A percentile compares a stretch with the other conserved stretches of the same genome.
Evolutionary conservation across 2,888 invertebrate genomes (phyloP).

Genomic region (Oscheius sp.): DNA sequence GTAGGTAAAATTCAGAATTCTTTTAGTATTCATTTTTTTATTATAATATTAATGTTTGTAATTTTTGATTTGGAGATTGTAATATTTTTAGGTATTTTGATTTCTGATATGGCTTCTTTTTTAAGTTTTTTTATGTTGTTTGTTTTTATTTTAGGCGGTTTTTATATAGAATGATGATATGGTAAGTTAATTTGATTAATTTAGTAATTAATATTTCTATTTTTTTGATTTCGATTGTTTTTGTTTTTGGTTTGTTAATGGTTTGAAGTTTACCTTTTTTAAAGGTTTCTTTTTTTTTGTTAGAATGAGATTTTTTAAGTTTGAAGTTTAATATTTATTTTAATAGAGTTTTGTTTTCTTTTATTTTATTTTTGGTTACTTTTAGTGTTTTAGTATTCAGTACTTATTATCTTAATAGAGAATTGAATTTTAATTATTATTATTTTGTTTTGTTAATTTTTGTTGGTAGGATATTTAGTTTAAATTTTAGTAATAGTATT

Average conservation of each 20-base stretch:
- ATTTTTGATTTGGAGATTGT: slow-evolving; percentile 58
- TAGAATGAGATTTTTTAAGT: slow-evolving; percentile 54
- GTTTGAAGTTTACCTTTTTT: slow-evolving; percentile 35
- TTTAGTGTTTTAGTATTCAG: slow-evolving; percentile 54
- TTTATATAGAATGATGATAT: slow-evolving; percentile 60
- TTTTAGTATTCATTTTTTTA: slow-evolving; percentile 60
- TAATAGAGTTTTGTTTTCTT: slow-evolving; percentile 56
- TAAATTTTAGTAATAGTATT: slow-evolving; percentile 55
- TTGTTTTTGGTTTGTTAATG: slow-evolving; percentile 38
- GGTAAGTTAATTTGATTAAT: slow-evolving; percentile 57
- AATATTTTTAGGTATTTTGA: slow-evolving; percentile 52
- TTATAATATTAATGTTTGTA: slow-evolving; percentile 55
- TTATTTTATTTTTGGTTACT: slow-evolving; percentile 57
- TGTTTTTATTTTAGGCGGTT: slow-evolving; percentile 56
- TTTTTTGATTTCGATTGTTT: slow-evolving; percentile 52
- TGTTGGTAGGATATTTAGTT: slow-evolving; percentile 53
- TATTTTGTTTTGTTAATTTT: slow-evolving; percentile 55
- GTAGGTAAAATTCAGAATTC: slow-evolving; percentile 55
- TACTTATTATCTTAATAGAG: slow-evolving; percentile 52
- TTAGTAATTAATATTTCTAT: slow-evolving; percentile 56
- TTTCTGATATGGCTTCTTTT: slow-evolving; percentile 47
- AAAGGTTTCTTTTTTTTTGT: slow-evolving; percentile 76
- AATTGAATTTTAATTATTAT: slow-evolving; percentile 58
- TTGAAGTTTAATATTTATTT: slow-evolving; percentile 59
- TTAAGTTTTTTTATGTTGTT: slow-evolving; percentile 50